Evolutionary conservation across 2,888 invertebrate species (phyloP).

Genomic region (Spilarctia lutea): DNA sequence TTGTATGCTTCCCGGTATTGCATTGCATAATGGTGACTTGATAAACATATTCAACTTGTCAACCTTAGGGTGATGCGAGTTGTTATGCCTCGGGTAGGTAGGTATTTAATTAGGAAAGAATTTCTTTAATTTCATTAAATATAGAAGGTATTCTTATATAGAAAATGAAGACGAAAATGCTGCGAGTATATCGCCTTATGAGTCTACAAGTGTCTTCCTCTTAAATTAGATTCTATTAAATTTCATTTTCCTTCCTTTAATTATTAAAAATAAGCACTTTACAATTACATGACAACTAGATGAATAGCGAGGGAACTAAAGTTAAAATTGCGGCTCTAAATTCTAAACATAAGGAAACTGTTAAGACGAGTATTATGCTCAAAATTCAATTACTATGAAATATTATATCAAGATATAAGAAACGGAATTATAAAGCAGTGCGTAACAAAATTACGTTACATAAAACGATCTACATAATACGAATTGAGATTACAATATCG

Average conservation of each 20-base stretch:
- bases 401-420: conserved; percentile 19
- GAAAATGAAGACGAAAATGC: background rate
- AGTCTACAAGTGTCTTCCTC: background rate
- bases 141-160: background rate
- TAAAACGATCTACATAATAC: conserved; percentile 47
- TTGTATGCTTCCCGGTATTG: background rate
- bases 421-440: conserved; percentile 21
- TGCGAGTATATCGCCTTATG: background rate
- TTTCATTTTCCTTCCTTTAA: too few relatives aligned
- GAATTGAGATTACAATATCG: conserved; percentile 64
- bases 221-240: too few relatives aligned
- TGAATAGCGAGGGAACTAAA: too few relatives aligned
- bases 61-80: background rate
- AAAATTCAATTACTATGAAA: conserved; percentile 20
- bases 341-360: too few relatives aligned
- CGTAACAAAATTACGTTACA: conserved; percentile 38
- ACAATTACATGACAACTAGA: too few relatives aligned
- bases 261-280: too few relatives aligned
- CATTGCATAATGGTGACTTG: background rate
- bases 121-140: background rate
- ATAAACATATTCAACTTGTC: too few relatives aligned
- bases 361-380: conserved; percentile 2
- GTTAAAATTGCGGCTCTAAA: too few relatives aligned
- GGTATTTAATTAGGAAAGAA: background rate
- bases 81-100: background rate